Base-by-base conservation (phyloP, 1,140 invertebrate genomes). In the Neuroterus valhalla region DNA sequence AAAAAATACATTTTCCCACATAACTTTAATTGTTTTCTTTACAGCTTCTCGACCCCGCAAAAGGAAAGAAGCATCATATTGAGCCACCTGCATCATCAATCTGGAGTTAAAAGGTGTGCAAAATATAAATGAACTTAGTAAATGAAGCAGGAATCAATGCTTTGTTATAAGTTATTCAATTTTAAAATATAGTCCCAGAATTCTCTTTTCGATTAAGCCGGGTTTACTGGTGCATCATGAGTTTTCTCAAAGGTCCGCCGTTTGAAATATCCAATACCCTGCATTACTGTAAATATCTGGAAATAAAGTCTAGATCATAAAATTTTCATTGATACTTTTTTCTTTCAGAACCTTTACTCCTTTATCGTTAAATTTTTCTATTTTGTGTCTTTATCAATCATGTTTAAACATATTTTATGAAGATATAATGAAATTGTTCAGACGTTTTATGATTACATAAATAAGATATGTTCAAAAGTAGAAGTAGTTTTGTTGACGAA, bases 1-100 rank as follows among this genome's bases (percentile, higher is more conserved):
- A 91, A 21, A 26, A 15, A 43, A 19, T 68, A 67, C 23, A 23
- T 38, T 68, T 21, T 68, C 31, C 5, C 50, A 52, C 11, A 44
- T 38, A 15, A 48, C 38, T 62, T 62, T 31, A 31, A 31, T 48
- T 26, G 11, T 66, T 55, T 50, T 50, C 21, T 21, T 75, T 75
- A 42, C 71, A 78, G 77, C 71, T 79, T 55, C 23, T 66, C 3
- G 26, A 68, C 19, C 17, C 43, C n/a, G 42, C 17, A 42, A 42
- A n/a, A 23, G 70, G 69, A 44, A 38, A 10, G 31, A 74, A 66
- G 70, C 2, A 12, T 23, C 15, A 66, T 26, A 66, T 45, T 8
- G 45, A 50, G 17, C 43, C 48, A 67, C 72, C 66, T 71, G 73
- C 21, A 70, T 68, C 71, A 38, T 68, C 71, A 38, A 31, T 26